A percentile compares a stretch with the other conserved stretches of the same genome.
Conservation (phyloP, 2,797 vertebrate species). For the Cirrhinus mrigala region DNA sequence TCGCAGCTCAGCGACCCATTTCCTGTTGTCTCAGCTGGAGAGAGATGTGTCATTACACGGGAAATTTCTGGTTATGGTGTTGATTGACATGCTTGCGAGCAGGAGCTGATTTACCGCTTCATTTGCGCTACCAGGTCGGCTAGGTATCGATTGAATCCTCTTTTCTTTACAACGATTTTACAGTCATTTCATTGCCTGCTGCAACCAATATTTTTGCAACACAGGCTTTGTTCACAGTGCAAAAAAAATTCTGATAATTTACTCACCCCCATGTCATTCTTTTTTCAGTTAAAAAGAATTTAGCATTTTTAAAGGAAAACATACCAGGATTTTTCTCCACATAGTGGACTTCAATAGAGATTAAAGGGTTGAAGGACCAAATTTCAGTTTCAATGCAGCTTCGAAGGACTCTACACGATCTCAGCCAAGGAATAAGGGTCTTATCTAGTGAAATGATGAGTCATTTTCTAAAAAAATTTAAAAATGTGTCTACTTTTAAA, state of each 20-base stretch:
- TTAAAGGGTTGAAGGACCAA: too few relatives aligned
- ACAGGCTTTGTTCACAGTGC: background rate
- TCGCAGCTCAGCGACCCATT: conserved; percentile 26
- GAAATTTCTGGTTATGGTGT: conserved; percentile 37
- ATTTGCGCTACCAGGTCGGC: conserved; percentile 4
- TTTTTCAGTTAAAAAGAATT: too few relatives aligned
- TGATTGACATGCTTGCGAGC: conserved; percentile 35
- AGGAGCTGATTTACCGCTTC: conserved; percentile 24
- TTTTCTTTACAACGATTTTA: background rate
- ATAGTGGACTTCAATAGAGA: too few relatives aligned
- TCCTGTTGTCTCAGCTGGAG: conserved; percentile 32
- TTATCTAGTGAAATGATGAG: too few relatives aligned
- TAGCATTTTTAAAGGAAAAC: too few relatives aligned
- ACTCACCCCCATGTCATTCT: too few relatives aligned
- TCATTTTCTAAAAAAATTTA: too few relatives aligned
- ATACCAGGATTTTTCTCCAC: too few relatives aligned
- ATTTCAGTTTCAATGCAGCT: too few relatives aligned
- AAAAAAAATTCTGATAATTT: background rate
- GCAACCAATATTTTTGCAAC: background rate
- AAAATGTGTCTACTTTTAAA: too few relatives aligned
- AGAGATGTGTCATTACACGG: conserved; percentile 46
- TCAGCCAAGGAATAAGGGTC: too few relatives aligned
- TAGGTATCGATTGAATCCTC: conserved; percentile 1
- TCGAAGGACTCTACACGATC: too few relatives aligned
- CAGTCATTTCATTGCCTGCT: background rate